phyloP scores from a whole-genome alignment of 92 coral and sea anemone species.

The Palythoa grandis region DNA sequence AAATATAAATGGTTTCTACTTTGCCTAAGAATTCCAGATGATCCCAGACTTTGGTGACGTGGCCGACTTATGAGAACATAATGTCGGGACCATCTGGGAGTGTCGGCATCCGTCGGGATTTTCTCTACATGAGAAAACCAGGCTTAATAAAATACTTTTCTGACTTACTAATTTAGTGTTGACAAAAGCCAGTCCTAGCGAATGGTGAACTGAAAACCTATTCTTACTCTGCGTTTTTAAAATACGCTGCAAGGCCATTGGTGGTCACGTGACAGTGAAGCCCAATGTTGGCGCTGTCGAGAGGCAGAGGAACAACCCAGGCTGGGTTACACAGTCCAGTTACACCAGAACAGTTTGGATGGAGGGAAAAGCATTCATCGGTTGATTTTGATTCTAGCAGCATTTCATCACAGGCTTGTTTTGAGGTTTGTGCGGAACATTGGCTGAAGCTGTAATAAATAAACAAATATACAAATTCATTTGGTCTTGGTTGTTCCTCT shows the following conservation, averaged over 20 bases:
- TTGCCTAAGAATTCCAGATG: too few species aligned
- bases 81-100: too few species aligned
- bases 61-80: too few species aligned
- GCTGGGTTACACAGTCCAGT: slow-evolving; percentile 79
- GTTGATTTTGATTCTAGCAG: not conserved
- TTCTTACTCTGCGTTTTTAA: slow-evolving; percentile 56
- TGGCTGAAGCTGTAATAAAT: not conserved
- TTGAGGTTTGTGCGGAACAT: not conserved
- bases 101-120: too few species aligned
- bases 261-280: slow-evolving; percentile 61
- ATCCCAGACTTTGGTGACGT: too few species aligned
- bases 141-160: too few species aligned
- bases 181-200: too few species aligned
- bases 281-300: slow-evolving; percentile 42
- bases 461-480: not conserved
- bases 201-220: not conserved
- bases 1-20: too few species aligned
- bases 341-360: slow-evolving; percentile 35
- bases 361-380: slow-evolving; percentile 24
- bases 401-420: not conserved
- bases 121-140: too few species aligned
- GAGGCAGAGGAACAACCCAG: slow-evolving; percentile 87
- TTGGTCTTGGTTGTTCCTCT: not conserved
- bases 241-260: slow-evolving; percentile 66
- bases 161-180: too few species aligned